These are phyloP conservation scores for Microchrysa polita DNA, from an alignment of 2,888 invertebrate genomes.

Conservation along the genomic window DNA sequence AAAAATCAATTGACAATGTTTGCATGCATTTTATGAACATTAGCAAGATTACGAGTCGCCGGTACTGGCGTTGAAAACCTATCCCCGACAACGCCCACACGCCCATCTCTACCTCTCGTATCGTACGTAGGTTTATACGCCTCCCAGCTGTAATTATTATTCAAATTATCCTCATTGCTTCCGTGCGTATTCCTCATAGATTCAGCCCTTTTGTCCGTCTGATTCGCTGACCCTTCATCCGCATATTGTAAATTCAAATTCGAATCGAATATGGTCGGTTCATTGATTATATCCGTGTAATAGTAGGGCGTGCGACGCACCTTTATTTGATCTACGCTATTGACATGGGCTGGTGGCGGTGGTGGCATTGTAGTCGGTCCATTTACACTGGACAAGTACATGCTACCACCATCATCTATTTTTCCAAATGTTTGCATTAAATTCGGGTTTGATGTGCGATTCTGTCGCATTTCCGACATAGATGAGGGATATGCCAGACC, in stretches of 20 bases:
- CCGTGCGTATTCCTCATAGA: neutral
- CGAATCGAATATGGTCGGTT: slow-evolving; percentile 61
- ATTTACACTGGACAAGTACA: slow-evolving; percentile 56
- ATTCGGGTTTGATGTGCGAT: slow-evolving; percentile 60
- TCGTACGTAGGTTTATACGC: slow-evolving; percentile 22
- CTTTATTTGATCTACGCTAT: slow-evolving; percentile 5
- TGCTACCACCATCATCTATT: slow-evolving; percentile 52
- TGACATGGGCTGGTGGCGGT: slow-evolving; percentile 2
- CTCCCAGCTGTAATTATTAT: slow-evolving; percentile 33
- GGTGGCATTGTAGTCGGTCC: slow-evolving; percentile 50
- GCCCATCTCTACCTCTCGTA: slow-evolving; percentile 28
- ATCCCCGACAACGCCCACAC: slow-evolving; percentile 21
- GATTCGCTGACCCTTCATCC: slow-evolving; percentile 52
- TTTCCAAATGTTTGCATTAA: slow-evolving; percentile 53
- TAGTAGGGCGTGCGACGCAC: slow-evolving; percentile 59
- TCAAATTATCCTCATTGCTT: slow-evolving; percentile 38
- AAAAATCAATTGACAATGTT: slow-evolving; percentile 19
- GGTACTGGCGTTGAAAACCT: slow-evolving; percentile 51
- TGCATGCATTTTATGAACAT: slow-evolving; percentile 40
- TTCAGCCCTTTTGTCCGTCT: neutral
- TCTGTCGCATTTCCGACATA: neutral
- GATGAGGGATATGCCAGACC: slow-evolving; percentile 52
- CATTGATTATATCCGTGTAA: slow-evolving; percentile 61
- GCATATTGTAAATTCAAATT: slow-evolving; percentile 59
- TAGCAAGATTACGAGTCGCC: slow-evolving; percentile 55